phyloP scores from a whole-genome alignment of 1,140 invertebrate species.

The Nomia melanderi region DNA sequence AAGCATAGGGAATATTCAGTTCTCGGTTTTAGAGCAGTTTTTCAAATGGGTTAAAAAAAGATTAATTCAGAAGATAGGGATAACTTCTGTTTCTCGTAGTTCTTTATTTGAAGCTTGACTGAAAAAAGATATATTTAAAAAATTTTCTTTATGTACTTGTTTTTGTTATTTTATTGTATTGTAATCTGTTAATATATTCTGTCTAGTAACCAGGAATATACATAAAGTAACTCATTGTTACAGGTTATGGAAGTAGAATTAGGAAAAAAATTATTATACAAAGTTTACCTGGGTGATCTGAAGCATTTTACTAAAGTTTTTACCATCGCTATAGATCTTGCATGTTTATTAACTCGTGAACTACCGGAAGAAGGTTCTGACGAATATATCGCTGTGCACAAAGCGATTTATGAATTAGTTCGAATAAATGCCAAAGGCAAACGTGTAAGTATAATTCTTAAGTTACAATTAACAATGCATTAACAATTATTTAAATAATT shows the following conservation, averaged over 20 bases:
- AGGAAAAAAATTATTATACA: conserved; percentile 79
- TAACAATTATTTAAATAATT: background rate
- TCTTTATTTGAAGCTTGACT: too few relatives aligned
- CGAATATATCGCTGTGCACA: conserved; percentile 82
- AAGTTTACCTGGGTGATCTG: conserved; percentile 85
- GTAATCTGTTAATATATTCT: too few relatives aligned
- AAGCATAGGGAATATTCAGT: too few relatives aligned
- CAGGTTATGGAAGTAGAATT: conserved; percentile 79
- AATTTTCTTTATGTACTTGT: too few relatives aligned
- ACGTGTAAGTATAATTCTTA: conserved; percentile 58
- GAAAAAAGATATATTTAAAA: too few relatives aligned
- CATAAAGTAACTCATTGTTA: conserved; percentile 49
- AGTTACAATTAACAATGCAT: background rate
- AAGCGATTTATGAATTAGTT: conserved; percentile 87
- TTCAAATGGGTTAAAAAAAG: too few relatives aligned
- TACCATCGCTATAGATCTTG: conserved; percentile 92
- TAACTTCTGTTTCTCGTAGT: too few relatives aligned
- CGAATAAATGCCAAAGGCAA: conserved; percentile 86
- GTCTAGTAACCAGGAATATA: background rate
- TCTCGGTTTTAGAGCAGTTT: too few relatives aligned
- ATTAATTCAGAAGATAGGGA: too few relatives aligned
- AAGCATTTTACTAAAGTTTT: conserved; percentile 91
- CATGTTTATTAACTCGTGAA: conserved; percentile 87
- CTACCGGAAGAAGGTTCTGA: conserved; percentile 79
- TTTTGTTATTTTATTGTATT: too few relatives aligned